Conservation (phyloP, 2,888 invertebrate genomes). For the Caenorhabditis parvicauda region DNA sequence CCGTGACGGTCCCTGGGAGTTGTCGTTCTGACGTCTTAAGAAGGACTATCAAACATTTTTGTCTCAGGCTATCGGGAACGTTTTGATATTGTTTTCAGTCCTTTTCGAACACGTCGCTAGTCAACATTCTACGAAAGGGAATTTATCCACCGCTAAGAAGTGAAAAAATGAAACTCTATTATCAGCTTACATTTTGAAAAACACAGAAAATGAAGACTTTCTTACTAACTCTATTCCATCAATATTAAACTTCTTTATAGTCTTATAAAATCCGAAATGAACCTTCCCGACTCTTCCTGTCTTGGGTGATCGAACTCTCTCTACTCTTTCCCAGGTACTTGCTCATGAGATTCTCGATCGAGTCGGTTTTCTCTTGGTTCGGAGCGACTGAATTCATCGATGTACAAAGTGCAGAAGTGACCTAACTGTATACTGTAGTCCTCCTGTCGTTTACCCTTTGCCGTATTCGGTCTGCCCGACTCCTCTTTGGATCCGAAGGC, state of each 20-base stretch:
- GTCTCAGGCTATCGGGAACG: too few species aligned
- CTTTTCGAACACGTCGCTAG: too few species aligned
- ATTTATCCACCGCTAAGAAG: too few species aligned
- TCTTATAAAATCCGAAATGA: too few species aligned
- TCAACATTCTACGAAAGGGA: too few species aligned
- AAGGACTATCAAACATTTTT: too few species aligned
- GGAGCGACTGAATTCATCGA: neutral
- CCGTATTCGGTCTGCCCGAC: constrained; percentile 22
- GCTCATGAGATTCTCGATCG: constrained; percentile 24
- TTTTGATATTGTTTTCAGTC: too few species aligned
- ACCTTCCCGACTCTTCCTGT: neutral
- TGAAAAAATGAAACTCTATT: too few species aligned
- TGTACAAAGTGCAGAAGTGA: neutral
- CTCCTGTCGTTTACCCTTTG: constrained; percentile 25
- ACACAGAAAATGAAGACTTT: neutral
- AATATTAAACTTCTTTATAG: neutral
- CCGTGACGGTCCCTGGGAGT: too few species aligned
- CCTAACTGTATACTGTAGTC: constrained; percentile 22
- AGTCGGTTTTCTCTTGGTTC: neutral
- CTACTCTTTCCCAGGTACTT: constrained; percentile 26
- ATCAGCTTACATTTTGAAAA: neutral
- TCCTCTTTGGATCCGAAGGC: constrained; percentile 20
- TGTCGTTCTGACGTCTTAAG: too few species aligned
- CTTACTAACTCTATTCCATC: neutral
- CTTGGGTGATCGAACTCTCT: constrained; percentile 17